Evolutionary conservation across 1,140 invertebrate species (phyloP).

Genomic region (Cydia strobilella): DNA sequence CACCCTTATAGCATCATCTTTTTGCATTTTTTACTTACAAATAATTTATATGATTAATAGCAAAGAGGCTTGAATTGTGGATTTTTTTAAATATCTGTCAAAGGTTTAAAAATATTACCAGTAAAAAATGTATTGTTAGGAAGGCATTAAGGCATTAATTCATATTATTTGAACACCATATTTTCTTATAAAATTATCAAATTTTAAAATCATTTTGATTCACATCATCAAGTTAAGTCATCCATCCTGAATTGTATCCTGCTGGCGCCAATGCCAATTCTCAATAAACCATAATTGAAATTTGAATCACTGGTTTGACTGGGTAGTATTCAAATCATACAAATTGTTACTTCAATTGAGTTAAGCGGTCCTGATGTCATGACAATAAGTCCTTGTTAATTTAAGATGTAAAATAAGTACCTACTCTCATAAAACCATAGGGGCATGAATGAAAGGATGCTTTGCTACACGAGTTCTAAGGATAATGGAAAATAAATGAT

Average conservation of each 20-base stretch:
- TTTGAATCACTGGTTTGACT: constrained; percentile 7
- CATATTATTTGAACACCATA: no score
- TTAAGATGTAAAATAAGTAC: neutral
- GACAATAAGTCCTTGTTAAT: neutral
- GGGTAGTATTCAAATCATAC: neutral
- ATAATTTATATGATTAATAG: no score
- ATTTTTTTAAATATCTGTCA: no score
- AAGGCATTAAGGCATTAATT: no score
- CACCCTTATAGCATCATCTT: no score
- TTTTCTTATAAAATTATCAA: no score
- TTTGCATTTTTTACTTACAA: no score
- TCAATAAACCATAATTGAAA: neutral
- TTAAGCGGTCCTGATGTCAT: constrained; percentile 8
- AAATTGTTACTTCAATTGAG: neutral
- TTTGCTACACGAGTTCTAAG: neutral
- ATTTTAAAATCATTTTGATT: no score
- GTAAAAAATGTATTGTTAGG: no score
- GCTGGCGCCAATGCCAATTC: neutral
- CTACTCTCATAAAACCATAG: neutral
- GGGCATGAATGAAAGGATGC: neutral
- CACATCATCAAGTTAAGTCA: neutral
- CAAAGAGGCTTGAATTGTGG: no score
- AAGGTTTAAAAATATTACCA: no score
- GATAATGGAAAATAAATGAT: no score
- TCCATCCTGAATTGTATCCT: neutral